Percentiles rank a stretch among this genome's conserved stretches.
Conservation (phyloP, 1,140 invertebrate genomes). For the Bombus soroeensis region DNA sequence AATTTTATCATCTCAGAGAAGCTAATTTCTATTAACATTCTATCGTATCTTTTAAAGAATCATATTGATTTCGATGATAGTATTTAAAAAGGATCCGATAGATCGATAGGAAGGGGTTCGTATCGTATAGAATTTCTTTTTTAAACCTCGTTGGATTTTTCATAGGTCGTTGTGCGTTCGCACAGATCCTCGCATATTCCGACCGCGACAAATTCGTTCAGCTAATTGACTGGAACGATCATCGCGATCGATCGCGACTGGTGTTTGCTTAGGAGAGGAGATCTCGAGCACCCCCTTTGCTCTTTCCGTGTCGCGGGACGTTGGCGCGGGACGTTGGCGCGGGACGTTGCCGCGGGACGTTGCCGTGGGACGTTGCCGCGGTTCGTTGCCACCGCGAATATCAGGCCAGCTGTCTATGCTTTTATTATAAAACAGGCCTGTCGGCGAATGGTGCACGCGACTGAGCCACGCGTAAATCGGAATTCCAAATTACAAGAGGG, state of each 20-base stretch:
- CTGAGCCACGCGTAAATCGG: constrained; percentile 17
- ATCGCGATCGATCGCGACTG: constrained; percentile 23
- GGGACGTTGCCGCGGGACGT: background rate
- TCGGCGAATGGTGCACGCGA: background rate
- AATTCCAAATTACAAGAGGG: background rate
- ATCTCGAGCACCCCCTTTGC: background rate
- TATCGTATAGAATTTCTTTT: no score
- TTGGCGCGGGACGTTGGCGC: background rate
- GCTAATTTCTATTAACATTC: no score
- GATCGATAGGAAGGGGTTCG: background rate
- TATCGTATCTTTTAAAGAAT: background rate
- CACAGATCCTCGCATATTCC: no score
- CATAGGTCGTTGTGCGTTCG: no score
- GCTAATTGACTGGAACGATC: constrained; percentile 43
- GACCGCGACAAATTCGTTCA: background rate
- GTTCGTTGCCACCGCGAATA: background rate
- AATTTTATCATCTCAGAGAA: background rate
- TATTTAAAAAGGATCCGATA: background rate
- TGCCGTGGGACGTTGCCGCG: background rate
- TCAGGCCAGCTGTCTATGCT: background rate
- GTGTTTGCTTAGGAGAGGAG: constrained; percentile 16
- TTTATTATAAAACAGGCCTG: background rate
- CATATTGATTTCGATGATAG: background rate
- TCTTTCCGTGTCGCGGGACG: background rate
- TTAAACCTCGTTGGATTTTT: no score